Conservation (phyloP, 2,888 invertebrate genomes). For the Myathropa florea region DNA sequence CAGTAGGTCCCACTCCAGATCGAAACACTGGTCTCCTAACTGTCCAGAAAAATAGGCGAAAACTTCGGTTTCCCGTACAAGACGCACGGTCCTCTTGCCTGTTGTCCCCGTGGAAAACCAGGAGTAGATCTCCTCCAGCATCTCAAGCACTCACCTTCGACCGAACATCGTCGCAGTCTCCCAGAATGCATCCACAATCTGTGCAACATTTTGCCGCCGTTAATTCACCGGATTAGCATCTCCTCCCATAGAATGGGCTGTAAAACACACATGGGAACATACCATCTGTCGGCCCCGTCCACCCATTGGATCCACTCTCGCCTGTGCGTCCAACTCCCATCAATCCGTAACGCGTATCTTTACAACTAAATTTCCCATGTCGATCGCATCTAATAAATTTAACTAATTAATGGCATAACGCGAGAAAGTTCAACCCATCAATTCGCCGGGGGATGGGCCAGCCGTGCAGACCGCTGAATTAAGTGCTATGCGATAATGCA, state of each 20-base stretch:
- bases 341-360: constrained; percentile 65
- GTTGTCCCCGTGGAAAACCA: neutral
- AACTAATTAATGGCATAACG: constrained; percentile 80
- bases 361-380: constrained; percentile 71
- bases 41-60: no score
- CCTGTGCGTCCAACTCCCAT: constrained; percentile 27
- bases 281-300: neutral
- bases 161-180: no score
- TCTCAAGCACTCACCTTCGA: neutral
- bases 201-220: neutral
- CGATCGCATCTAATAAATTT: constrained; percentile 79
- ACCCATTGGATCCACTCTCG: neutral
- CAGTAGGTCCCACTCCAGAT: no score
- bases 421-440: constrained; percentile 71
- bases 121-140: neutral
- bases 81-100: neutral
- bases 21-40: no score
- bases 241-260: constrained; percentile 45
- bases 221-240: constrained; percentile 65
- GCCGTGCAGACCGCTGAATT: constrained; percentile 27
- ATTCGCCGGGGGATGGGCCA: constrained; percentile 57
- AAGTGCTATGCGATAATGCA: constrained; percentile 60
- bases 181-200: neutral
- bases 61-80: no score
- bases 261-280: constrained; percentile 55